phyloP scores from a whole-genome alignment of 2,888 invertebrate genomes.

The Stenodema calcarata region DNA sequence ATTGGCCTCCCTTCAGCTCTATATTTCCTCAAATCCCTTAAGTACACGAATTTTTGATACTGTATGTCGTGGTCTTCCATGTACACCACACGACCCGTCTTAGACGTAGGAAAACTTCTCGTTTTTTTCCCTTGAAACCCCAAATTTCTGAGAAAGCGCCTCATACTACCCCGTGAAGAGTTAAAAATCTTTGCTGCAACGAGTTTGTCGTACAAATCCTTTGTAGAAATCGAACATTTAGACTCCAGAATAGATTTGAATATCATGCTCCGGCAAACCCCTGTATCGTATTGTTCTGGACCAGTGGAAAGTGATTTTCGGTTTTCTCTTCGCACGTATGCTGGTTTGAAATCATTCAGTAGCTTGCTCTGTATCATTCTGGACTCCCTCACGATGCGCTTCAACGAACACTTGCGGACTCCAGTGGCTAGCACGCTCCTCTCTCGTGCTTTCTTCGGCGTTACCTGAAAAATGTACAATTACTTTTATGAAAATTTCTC shows the following conservation, averaged over 20 bases:
- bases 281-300: not conserved
- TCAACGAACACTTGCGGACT: not conserved
- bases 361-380: not conserved
- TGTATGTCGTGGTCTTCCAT: not conserved
- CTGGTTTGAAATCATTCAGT: not conserved
- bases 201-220: not conserved
- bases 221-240: not conserved
- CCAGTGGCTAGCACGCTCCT: not conserved
- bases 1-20: not conserved
- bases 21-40: not conserved
- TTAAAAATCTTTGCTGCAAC: not conserved
- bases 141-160: not conserved
- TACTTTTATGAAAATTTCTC: no score
- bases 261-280: not conserved
- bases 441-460: not conserved
- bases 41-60: not conserved
- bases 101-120: not conserved
- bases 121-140: not conserved
- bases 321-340: not conserved
- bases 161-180: not conserved
- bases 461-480: not conserved
- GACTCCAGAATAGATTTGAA: not conserved
- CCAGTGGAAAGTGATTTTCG: not conserved
- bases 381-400: not conserved
- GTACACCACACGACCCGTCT: not conserved